Percentiles rank a stretch among this genome's conserved stretches.
Evolutionary conservation across 2,113 vertebrate genomes (phyloP).

Genomic region (Synchiropus splendidus): DNA sequence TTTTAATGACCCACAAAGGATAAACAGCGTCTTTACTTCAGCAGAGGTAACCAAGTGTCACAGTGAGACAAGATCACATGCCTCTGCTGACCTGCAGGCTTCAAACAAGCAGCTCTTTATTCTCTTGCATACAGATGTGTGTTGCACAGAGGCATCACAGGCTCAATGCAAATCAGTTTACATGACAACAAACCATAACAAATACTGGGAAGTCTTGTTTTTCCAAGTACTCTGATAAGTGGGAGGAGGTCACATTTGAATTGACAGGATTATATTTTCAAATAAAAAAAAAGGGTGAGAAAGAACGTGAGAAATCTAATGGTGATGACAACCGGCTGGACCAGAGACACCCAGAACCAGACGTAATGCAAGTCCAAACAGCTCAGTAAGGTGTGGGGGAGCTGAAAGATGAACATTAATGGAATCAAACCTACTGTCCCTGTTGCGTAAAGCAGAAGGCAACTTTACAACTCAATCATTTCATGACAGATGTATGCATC

Average conservation of each 20-base stretch:
- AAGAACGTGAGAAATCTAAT: conserved; percentile 19
- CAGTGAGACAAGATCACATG: conserved; percentile 29
- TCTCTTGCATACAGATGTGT: conserved; percentile 5
- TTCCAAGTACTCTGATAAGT: neutral
- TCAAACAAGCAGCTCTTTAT: conserved; percentile 40
- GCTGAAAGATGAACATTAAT: too few relatives aligned
- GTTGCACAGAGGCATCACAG: conserved; percentile 8
- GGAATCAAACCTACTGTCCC: too few relatives aligned
- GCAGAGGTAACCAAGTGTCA: conserved; percentile 3
- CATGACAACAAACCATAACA: conserved; percentile 6
- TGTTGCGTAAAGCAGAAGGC: too few relatives aligned
- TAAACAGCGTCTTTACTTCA: too few relatives aligned
- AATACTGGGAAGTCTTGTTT: conserved; percentile 11
- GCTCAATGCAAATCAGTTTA: conserved; percentile 19
- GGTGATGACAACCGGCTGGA: conserved; percentile 2
- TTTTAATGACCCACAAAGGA: too few relatives aligned
- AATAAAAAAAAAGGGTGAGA: neutral
- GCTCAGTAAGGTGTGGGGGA: neutral
- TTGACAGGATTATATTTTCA: too few relatives aligned
- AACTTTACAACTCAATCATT: too few relatives aligned
- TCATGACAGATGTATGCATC: too few relatives aligned
- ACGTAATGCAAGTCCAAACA: conserved; percentile 16
- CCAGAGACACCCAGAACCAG: conserved; percentile 10
- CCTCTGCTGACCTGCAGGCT: conserved; percentile 4
- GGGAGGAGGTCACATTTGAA: too few relatives aligned